Evolutionary conservation across 2,113 vertebrate genomes (phyloP), one percentile per base, ranked within the genome.

Genomic region (Peromyscus californicus): DNA sequence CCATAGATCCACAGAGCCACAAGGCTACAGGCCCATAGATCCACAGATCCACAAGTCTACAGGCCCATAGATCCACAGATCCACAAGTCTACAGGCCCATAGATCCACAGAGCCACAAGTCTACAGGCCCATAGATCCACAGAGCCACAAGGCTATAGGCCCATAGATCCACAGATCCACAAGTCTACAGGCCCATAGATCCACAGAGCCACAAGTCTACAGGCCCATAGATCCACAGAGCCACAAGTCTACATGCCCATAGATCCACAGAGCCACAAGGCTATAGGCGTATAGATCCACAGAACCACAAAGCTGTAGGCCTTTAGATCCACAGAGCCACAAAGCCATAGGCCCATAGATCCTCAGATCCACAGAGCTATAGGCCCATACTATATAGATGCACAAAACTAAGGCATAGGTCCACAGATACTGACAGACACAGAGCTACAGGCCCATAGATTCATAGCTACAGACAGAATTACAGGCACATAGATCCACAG

Each of bases 361-460:
- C 7, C 39, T 17, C 3, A 63, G 19, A 16, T 4, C 3, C 3
- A 59, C 36, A 63, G 59, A 45, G 63, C 45, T n/a, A n/a, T 0
- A 48, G 59, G n/a, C 9, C 3, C 39, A 24, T 54, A 29, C 3
- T 39, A 17, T 2, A 10, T 51, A 31, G n/a, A 21, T 12, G 33
- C 26, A 89, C n/a, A 59, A 22, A 19, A 33, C 12, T 42, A 48
- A 69, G 17, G 36, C 17, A n/a, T 11, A 61, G 0, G 57, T 33
- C 4, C 51, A 54, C 48, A 72, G 10, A 16, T 9, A 85, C 3
- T 36, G 19, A 59, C 48, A 75, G 51, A 31, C 16, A 16, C 51
- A 51, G 63, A 69, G 10, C 33, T 39, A 88, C 21, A 39, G 65
- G 59, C n/a, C 1, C n/a, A 54, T 33, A 42, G 54, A 22, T 15